Evolutionary conservation across 1,140 invertebrate genomes (phyloP).

Genomic region (Mya arenaria): DNA sequence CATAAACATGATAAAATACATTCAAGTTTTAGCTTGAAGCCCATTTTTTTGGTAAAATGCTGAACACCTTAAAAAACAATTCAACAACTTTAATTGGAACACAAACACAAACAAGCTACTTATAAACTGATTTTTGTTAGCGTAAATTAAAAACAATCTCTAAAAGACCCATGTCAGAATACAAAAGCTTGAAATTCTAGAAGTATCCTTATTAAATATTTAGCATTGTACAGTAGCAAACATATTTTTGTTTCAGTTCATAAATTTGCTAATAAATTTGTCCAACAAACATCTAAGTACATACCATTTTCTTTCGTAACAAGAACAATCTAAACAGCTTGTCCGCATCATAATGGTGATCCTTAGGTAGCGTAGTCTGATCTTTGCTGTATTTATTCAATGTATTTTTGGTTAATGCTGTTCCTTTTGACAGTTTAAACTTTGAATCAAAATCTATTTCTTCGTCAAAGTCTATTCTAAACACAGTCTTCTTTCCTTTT

Average conservation of each 20-base stretch:
- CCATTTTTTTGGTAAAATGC: neutral
- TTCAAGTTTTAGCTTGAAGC: neutral
- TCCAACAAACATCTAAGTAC: no score
- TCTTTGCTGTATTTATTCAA: conserved; percentile 80
- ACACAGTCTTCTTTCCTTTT: conserved; percentile 72
- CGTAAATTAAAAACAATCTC: no score
- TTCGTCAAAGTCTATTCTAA: conserved; percentile 74
- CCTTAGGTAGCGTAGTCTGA: conserved; percentile 81
- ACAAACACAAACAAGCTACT: no score
- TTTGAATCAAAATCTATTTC: conserved; percentile 71
- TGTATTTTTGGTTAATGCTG: conserved; percentile 78
- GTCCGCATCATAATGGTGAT: conserved; percentile 81
- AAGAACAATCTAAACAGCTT: conserved; percentile 78
- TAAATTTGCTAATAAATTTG: no score
- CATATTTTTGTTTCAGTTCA: no score
- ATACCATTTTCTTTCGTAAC: conserved; percentile 74
- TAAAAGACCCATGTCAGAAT: no score
- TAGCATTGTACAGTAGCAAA: no score
- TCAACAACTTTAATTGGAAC: no score
- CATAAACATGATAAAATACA: neutral
- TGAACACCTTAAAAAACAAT: no score
- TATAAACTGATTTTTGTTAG: no score
- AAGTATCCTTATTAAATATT: no score
- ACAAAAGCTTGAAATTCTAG: no score
- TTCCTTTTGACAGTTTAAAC: conserved; percentile 75